Evolutionary conservation across 2,797 vertebrate genomes (phyloP), one percentile per base, ranked within the genome.

Genomic region (Synanceia verrucosa): DNA sequence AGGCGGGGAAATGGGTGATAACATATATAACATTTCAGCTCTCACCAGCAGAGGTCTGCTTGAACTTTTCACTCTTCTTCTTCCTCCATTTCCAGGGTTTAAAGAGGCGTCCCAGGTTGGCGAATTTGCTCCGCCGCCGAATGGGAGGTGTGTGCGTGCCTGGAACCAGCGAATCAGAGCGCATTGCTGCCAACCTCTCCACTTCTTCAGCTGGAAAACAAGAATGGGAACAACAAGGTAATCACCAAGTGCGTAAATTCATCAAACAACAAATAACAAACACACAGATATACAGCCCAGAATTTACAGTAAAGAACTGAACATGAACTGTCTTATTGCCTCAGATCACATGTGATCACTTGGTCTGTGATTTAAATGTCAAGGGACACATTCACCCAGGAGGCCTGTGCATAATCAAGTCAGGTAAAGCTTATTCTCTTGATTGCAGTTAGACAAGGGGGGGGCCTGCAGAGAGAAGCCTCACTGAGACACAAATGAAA

Each of bases 21-120:
- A 73, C 21, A 24, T 24, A 31, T 39, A 5, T 36, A n/a, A 12
- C 11, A 14, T 65, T 51, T 14, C 11, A 55, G 3, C 51, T 66
- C 64, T 91, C 93, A 98, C 97, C 97, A 77, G 97, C 97, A 65
- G 97, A 98, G 0, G 97, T 97, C 83, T 98, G 97, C 86, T 97
- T 97, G 83, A 98, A 98, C 90, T 96, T 97, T 70, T 98, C 97
- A 1, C 97, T 99, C 92, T 99, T 99, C 94, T 99, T 99, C 95
- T 99, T 99, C 89, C 97, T 95, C 97, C 97, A 98, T 68, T 98
- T 98, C 97, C 97, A 98, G 4, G 97, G 97, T 82, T 97, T 98
- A 77, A 98, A 97, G 75, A 98, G 86, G 65, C 96, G 95, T n/a
- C 97, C 97, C 1, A 98, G 92, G 29, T 92, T 96, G 80, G 97